These are phyloP conservation scores for Osedax frankpressi DNA, from an alignment of 2,888 invertebrate genomes.

Conservation along the genomic window DNA sequence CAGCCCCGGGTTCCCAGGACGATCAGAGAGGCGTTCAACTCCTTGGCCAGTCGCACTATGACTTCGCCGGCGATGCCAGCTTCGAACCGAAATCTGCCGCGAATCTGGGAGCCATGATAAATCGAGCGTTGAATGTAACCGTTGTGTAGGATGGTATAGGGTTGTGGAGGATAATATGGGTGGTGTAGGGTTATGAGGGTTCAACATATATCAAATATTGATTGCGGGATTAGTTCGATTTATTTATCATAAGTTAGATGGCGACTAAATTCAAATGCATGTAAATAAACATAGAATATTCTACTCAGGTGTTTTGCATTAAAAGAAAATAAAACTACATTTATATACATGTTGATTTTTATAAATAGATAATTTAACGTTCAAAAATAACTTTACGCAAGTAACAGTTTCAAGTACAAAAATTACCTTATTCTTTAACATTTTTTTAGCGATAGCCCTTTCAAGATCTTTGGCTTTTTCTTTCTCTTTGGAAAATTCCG, in stretches of 20 bases:
- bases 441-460: neutral
- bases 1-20: conserved; percentile 9
- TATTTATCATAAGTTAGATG: too few relatives aligned
- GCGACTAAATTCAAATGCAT: too few relatives aligned
- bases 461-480: conserved; percentile 10
- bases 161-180: neutral
- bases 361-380: too few relatives aligned
- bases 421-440: conserved; percentile 7
- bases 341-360: too few relatives aligned
- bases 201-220: too few relatives aligned
- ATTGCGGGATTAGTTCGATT: too few relatives aligned
- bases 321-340: too few relatives aligned
- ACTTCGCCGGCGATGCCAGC: conserved; percentile 8
- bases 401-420: too few relatives aligned
- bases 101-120: neutral
- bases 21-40: neutral
- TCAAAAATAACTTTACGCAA: too few relatives aligned
- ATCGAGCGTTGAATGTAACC: neutral
- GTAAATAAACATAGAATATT: too few relatives aligned
- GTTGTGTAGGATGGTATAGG: neutral
- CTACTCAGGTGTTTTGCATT: too few relatives aligned
- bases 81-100: conserved; percentile 2
- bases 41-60: neutral
- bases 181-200: too few relatives aligned
- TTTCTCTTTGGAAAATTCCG: conserved; percentile 12